These are phyloP conservation scores for Sinotaia quadrata DNA, from an alignment of 2,888 invertebrate species.

Conservation along the genomic window DNA sequence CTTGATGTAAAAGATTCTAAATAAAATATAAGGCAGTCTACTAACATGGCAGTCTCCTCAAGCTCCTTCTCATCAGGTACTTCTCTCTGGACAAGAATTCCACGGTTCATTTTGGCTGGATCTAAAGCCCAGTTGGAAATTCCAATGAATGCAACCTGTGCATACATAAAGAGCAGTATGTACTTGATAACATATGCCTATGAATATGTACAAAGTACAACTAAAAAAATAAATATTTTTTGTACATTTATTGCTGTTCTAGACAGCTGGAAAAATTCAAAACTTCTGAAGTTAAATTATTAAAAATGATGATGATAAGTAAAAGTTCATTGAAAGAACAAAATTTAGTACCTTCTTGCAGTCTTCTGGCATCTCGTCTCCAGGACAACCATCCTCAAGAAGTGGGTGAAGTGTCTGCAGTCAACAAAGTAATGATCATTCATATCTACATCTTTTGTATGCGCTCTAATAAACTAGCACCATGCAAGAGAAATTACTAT, in stretches of 20 bases:
- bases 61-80: slow-evolving; percentile 27
- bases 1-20: too few species aligned
- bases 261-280: too few species aligned
- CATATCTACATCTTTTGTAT: too few species aligned
- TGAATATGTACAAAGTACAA: too few species aligned
- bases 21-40: too few species aligned
- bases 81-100: slow-evolving; percentile 64
- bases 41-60: background rate
- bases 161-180: background rate
- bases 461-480: too few species aligned
- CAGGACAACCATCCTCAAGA: slow-evolving; percentile 67
- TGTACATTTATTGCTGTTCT: too few species aligned
- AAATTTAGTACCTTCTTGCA: slow-evolving; percentile 61
- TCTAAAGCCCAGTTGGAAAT: slow-evolving; percentile 71
- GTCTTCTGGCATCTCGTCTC: slow-evolving; percentile 57
- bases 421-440: too few species aligned
- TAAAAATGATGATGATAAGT: background rate
- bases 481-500: too few species aligned
- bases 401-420: slow-evolving; percentile 66
- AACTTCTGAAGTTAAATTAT: background rate
- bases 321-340: background rate
- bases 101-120: slow-evolving; percentile 71
- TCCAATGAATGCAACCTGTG: slow-evolving; percentile 66
- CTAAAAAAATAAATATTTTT: too few species aligned
- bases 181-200: background rate